Base-by-base conservation (phyloP, 2,113 vertebrate genomes). In the Cygnus atratus region DNA sequence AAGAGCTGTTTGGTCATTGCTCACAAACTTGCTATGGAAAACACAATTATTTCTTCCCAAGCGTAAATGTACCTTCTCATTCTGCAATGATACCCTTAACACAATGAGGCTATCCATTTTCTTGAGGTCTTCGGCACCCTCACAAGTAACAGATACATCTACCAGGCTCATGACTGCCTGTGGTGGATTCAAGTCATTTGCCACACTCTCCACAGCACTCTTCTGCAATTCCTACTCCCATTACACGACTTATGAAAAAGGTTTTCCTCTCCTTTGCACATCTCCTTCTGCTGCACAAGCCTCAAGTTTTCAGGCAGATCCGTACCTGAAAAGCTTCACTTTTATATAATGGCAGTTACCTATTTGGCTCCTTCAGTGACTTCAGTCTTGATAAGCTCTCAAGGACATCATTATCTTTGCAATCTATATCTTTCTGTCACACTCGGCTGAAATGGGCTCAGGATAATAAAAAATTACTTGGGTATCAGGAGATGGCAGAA, bases 391-490 rank as follows among this genome's bases (percentile, higher is more conserved):
- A 50, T 25, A 85, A 90, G 37, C 66, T 88, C 71, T 62, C 75
- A 83, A 90, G 66, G 52, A 67, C 79, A 75, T 12, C 16, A 35
- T 0, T 74, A 48, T 12, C 79, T 79, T 87, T 35, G 41, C 71
- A 62, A 35, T 63, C 75, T 85, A 57, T 48, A 54, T 44, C 31
- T 7, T 66, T 55, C 70, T 75, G 66, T 41, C 90, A 78, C 0
- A 1, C 57, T 90, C 54, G n/a, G 61, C 22, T 93, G 82, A 92
- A 93, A 82, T 4, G 35, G 79, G 52, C 29, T 96, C 57, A 74
- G 17, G 24, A 16, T 67, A 58, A 85, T 71, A 4, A 71, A 81
- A 83, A 90, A 84, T 70, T 70, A 71, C 37, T 5, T 5, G 13
- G 33, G 37, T 52, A 85, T 43, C 41, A 62, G 37, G 61, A 85